These are phyloP conservation scores for Abramis brama DNA, from an alignment of 2,113 vertebrate genomes.

Conservation along the genomic window DNA sequence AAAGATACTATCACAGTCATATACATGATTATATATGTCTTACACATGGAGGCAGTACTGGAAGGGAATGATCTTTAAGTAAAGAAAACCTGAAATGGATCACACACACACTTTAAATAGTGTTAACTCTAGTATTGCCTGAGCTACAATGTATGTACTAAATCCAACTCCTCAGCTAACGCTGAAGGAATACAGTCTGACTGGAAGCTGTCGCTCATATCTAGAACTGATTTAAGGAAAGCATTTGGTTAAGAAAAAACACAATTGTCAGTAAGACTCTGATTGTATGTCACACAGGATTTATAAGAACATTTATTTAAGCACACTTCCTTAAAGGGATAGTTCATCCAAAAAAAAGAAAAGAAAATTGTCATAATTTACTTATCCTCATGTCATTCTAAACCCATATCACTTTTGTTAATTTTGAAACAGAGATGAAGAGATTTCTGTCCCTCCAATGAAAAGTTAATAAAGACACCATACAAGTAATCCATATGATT, in stretches of 20 bases:
- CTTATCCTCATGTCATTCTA: not conserved
- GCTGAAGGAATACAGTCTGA: constrained; percentile 15
- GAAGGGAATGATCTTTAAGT: not conserved
- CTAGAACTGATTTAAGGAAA: not conserved
- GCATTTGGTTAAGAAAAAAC: not conserved
- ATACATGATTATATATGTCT: constrained; percentile 1
- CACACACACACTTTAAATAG: constrained; percentile 2
- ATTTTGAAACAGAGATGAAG: not conserved
- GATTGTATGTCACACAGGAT: constrained; percentile 19
- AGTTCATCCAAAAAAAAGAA: not conserved
- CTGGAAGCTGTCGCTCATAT: constrained; percentile 14
- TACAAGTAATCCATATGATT: not conserved
- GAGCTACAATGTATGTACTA: constrained; percentile 21
- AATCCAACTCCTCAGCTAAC: constrained; percentile 7
- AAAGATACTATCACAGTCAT: constrained; percentile 22
- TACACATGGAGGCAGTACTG: not conserved
- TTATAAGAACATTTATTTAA: not conserved
- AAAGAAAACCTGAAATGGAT: constrained; percentile 8
- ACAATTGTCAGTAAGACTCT: not conserved
- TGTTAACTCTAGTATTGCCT: not conserved
- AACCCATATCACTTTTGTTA: not conserved
- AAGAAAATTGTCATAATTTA: not conserved
- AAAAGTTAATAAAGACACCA: not conserved
- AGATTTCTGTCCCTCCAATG: not conserved
- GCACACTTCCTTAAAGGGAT: not conserved